Evolutionary conservation across 2,888 invertebrate genomes (phyloP).

Genomic region (Penaeus monodon): DNA sequence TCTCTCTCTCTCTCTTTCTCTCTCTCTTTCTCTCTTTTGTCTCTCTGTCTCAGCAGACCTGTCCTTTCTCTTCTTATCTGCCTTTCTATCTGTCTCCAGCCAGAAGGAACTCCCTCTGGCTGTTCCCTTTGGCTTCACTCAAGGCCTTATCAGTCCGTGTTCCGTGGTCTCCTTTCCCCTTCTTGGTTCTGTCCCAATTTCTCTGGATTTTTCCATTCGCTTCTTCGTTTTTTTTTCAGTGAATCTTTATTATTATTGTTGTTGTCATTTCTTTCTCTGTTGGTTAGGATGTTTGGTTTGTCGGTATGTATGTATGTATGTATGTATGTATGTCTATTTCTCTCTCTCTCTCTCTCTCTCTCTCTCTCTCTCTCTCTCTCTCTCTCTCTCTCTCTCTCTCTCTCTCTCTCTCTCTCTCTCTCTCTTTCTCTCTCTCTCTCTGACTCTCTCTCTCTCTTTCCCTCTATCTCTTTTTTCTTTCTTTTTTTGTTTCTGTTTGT

Average conservation of each 20-base stretch:
- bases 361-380: background rate
- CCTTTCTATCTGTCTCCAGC: background rate
- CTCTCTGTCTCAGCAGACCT: background rate
- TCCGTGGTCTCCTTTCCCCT: background rate
- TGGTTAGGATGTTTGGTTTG: background rate
- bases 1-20: background rate
- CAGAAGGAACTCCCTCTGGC: too few species aligned
- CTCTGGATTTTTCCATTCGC: background rate
- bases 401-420: background rate
- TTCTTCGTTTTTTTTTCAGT: background rate
- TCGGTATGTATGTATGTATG: too few species aligned
- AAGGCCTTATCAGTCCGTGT: too few species aligned
- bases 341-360: background rate
- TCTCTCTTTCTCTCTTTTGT: background rate
- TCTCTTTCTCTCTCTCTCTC: background rate
- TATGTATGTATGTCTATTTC: background rate
- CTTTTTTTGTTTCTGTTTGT: background rate
- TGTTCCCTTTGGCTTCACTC: too few species aligned
- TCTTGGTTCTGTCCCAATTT: background rate
- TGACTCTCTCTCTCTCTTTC: background rate
- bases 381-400: background rate
- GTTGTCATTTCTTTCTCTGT: background rate
- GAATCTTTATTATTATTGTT: background rate
- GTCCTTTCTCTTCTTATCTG: background rate
- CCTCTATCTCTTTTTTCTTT: background rate